These are phyloP conservation scores for Patiria miniata DNA, from an alignment of 35 echinoderm and acorn worm genomes.

Conservation along the genomic window DNA sequence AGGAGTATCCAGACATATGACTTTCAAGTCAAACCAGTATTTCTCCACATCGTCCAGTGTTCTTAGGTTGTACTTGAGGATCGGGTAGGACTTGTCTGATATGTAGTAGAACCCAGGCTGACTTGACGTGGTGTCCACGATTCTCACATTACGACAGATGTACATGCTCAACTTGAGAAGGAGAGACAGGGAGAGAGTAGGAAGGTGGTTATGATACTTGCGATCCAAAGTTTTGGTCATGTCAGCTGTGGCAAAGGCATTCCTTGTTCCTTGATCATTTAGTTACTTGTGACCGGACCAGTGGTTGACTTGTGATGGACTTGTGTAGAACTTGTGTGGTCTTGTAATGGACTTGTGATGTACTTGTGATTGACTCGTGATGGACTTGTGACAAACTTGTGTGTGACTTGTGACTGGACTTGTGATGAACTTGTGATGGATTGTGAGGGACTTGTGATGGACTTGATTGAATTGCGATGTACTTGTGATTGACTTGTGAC, in stretches of 20 bases:
- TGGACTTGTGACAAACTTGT: too few relatives aligned
- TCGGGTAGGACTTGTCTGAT: neutral
- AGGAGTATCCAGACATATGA: neutral
- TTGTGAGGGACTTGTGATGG: too few relatives aligned
- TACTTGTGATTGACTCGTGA: too few relatives aligned
- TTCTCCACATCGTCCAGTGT: constrained; percentile 14
- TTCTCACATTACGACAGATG: constrained; percentile 4
- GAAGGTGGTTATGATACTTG: neutral
- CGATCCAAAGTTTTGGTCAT: neutral
- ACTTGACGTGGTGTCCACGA: constrained; percentile 2
- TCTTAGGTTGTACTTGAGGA: neutral
- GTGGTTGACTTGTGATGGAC: too few relatives aligned
- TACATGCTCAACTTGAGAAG: neutral
- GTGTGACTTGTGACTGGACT: too few relatives aligned
- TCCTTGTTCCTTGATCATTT: neutral
- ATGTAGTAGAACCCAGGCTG: neutral
- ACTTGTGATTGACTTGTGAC: too few relatives aligned
- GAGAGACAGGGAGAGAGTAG: neutral
- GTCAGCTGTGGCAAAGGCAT: neutral
- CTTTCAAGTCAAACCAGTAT: constrained; percentile 2
- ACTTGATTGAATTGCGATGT: too few relatives aligned
- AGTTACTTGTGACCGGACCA: too few relatives aligned
- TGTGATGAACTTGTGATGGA: too few relatives aligned
- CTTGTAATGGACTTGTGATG: too few relatives aligned
- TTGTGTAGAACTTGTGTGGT: too few relatives aligned